phyloP scores from a whole-genome alignment of 1,140 invertebrate species.

The Lucilia sericata region DNA sequence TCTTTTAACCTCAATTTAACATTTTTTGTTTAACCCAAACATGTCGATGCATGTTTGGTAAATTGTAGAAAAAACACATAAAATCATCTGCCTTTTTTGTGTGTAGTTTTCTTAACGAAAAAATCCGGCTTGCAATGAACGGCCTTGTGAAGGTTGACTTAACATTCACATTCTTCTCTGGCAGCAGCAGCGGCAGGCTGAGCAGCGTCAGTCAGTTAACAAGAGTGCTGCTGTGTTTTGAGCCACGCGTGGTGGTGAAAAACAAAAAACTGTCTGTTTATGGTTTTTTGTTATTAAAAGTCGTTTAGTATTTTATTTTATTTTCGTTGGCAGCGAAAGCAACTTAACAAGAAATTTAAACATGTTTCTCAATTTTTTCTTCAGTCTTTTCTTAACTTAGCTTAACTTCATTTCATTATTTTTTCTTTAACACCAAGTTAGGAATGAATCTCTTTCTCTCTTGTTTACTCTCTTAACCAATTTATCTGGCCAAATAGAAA shows the following conservation, averaged over 20 bases:
- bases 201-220: not conserved
- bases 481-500: not conserved
- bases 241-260: conserved; percentile 29
- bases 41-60: not conserved
- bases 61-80: not conserved
- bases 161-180: not conserved
- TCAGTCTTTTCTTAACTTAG: not conserved
- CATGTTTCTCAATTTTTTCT: not conserved
- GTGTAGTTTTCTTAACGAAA: conserved; percentile 37
- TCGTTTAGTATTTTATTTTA: conserved; percentile 37
- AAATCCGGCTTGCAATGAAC: conserved; percentile 67
- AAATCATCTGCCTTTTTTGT: conserved; percentile 31
- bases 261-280: conserved; percentile 52
- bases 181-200: not conserved
- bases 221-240: conserved; percentile 9
- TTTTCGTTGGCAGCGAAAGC: conserved; percentile 28
- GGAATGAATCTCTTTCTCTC: not conserved
- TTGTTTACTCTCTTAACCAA: not conserved
- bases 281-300: conserved; percentile 53
- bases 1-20: not conserved
- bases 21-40: not conserved
- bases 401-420: no score
- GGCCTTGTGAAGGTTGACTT: conserved; percentile 67
- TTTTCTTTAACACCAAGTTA: not conserved
- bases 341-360: conserved; percentile 7